Evolutionary conservation across 2,888 invertebrate genomes (phyloP), one percentile per base, ranked within the genome.

Genomic region (Eupeodes luniger): DNA sequence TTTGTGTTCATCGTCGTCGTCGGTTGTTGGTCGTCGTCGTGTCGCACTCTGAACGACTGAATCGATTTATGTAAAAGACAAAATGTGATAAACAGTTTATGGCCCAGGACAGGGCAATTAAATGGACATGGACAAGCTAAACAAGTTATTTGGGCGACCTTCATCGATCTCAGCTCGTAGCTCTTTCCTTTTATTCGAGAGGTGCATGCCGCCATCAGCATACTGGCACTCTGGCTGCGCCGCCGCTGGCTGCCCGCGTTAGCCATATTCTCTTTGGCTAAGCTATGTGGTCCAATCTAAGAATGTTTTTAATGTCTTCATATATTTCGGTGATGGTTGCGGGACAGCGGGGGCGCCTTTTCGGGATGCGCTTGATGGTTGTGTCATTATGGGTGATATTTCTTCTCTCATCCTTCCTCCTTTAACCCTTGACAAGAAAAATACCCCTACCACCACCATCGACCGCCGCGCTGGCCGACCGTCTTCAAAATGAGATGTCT

Each of bases 81-180:
- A 62, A 62, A 80, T 88, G 85, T 72, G 84, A 88, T 88, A 85
- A 81, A 88, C 81, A 88, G 81, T 88, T 88, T 88, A 85, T 88
- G 81, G 88, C 74, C 76, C 49, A 62, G 78, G 40, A 69, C 85
- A 57, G 85, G 88, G 78, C 88, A 85, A 85, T 85, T 85, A 88
- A 88, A 78, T 81, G 80, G 84, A 87, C 80, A 84, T 84, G 80
- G 85, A 88, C 88, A 81, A 85, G 81, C 81, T 78, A 81, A 88
- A 88, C 88, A 85, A 81, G 88, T 88, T 88, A 81, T 85, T 85
- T 69, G 51, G 85, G 81, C 85, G 85, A 88, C 88, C 88, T 88
- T 88, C 88, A 88, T 88, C 88, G 88, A 85, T 85, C 85, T 75
- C 78, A 64, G 53, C 74, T 74, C 27, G 27, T 27, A 27, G 27